phyloP scores from a whole-genome alignment of 1,140 invertebrate species.

The Nasonia giraulti region DNA sequence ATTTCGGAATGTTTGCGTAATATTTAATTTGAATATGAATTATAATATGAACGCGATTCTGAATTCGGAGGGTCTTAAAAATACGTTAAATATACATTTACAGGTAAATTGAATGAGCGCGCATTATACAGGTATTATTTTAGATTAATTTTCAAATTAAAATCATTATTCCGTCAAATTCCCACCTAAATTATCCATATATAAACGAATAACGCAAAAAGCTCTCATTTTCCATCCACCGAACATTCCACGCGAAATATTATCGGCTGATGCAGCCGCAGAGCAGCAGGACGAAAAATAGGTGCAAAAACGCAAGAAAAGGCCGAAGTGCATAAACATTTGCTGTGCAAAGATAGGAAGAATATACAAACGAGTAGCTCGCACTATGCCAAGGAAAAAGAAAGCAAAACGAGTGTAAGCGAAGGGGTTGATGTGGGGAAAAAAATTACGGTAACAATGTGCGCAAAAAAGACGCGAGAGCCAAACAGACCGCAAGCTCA shows the following conservation, averaged over 20 bases:
- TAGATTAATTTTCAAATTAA: too few relatives aligned
- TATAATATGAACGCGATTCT: neutral
- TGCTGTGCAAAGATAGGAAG: neutral
- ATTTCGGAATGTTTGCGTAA: neutral
- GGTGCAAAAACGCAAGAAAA: neutral
- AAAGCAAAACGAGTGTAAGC: slow-evolving; percentile 2
- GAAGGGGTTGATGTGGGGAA: slow-evolving; percentile 29
- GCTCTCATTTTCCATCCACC: neutral
- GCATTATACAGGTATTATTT: too few relatives aligned
- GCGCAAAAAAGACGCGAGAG: neutral
- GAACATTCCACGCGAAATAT: neutral
- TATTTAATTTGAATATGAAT: neutral
- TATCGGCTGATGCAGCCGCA: neutral
- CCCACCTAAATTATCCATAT: too few relatives aligned
- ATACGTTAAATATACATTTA: too few relatives aligned
- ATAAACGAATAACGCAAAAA: neutral
- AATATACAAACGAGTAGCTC: slow-evolving; percentile 5
- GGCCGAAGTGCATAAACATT: neutral
- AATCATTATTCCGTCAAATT: too few relatives aligned
- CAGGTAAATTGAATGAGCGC: too few relatives aligned
- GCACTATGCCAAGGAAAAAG: neutral
- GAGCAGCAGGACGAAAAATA: neutral
- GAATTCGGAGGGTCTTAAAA: too few relatives aligned
- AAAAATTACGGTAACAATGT: slow-evolving; percentile 38
- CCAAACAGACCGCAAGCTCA: slow-evolving; percentile 30